Evolutionary conservation across 1,140 invertebrate genomes (phyloP).

Genomic region (Drosophila simulans): DNA sequence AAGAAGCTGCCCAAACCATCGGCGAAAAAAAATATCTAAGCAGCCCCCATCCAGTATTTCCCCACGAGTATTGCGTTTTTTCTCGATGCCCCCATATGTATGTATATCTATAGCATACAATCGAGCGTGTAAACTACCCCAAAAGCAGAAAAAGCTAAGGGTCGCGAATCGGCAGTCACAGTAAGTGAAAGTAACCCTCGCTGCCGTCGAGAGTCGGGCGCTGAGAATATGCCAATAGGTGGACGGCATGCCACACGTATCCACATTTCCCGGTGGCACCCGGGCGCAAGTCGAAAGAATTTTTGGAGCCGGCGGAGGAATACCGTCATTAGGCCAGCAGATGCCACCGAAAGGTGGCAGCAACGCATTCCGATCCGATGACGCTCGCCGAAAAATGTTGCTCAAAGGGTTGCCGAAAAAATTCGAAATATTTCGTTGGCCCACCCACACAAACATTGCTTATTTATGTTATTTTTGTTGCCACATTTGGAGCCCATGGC

Average conservation of each 20-base stretch:
- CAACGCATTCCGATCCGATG: slow-evolving; percentile 69
- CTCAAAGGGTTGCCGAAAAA: slow-evolving; percentile 16
- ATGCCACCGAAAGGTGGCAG: slow-evolving; percentile 50
- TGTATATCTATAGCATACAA: slow-evolving; percentile 44
- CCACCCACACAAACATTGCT: not conserved
- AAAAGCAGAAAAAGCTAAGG: slow-evolving; percentile 24
- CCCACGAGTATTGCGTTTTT: not conserved
- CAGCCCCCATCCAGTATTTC: not conserved
- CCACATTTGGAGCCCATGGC: slow-evolving; percentile 41
- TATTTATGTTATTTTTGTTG: slow-evolving; percentile 2
- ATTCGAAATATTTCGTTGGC: slow-evolving; percentile 12
- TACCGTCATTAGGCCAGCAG: slow-evolving; percentile 82
- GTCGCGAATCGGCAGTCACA: slow-evolving; percentile 44
- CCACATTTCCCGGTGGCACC: not conserved
- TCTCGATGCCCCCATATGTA: not conserved
- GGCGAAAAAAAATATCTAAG: slow-evolving; percentile 12
- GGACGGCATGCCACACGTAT: slow-evolving; percentile 14
- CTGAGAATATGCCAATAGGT: slow-evolving; percentile 64
- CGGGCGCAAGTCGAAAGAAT: slow-evolving; percentile 56
- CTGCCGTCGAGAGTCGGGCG: slow-evolving; percentile 71
- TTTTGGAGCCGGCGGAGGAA: slow-evolving; percentile 73
- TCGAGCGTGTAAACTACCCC: slow-evolving; percentile 59
- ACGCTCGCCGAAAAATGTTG: slow-evolving; percentile 47
- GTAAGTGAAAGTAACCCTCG: slow-evolving; percentile 83
- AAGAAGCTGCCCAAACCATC: slow-evolving; percentile 56